Conservation (phyloP, 2,888 invertebrate genomes). For the Tuberolachnus salignus region DNA sequence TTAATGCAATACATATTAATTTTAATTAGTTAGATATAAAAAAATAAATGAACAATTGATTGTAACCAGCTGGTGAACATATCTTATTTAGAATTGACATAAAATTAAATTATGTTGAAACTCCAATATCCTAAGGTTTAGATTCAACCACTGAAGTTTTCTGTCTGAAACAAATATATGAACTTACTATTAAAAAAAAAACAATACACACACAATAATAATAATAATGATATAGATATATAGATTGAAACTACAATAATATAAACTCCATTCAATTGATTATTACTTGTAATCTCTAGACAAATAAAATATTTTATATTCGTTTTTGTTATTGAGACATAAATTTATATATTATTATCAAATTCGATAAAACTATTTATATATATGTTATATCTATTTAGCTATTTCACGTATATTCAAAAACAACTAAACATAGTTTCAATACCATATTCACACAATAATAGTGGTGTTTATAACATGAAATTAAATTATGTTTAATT, state of each 20-base stretch:
- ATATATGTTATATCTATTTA: no score
- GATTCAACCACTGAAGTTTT: neutral
- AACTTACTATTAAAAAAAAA: conserved; percentile 19
- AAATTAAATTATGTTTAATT: neutral
- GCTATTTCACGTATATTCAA: neutral
- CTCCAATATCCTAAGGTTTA: neutral
- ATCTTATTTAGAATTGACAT: neutral
- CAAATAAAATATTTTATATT: no score
- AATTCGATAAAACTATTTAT: no score
- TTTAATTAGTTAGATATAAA: neutral
- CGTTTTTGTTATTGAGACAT: no score
- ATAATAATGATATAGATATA: neutral
- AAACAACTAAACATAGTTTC: neutral
- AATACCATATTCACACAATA: neutral
- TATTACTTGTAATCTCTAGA: no score
- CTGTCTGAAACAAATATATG: neutral
- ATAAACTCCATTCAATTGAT: no score
- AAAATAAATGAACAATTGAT: conserved; percentile 6
- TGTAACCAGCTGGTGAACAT: neutral
- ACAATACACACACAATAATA: neutral
- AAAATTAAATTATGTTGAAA: conserved; percentile 13
- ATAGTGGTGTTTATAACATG: neutral
- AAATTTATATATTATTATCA: no score
- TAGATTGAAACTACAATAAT: neutral
- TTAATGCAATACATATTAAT: neutral